Conservation (phyloP, 2,113 vertebrate genomes). For the Xenopus borealis region DNA sequence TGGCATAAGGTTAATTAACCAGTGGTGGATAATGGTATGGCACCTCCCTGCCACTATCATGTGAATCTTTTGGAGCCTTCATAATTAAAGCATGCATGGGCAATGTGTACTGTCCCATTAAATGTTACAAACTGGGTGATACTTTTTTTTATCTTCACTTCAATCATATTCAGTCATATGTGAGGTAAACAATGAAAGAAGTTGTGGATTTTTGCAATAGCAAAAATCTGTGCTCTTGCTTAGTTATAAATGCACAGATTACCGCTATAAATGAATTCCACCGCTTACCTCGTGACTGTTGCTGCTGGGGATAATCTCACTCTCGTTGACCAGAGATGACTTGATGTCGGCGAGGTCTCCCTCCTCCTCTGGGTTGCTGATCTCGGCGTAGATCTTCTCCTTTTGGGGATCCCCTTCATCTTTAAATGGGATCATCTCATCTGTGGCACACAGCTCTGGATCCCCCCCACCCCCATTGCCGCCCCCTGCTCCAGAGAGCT, state of each 20-base stretch:
- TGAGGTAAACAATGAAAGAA: no score
- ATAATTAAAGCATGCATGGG: no score
- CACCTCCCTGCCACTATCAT: neutral
- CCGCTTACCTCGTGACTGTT: conserved; percentile 82
- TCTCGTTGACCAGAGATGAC: conserved; percentile 93
- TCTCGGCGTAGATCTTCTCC: conserved; percentile 96
- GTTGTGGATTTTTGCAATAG: no score
- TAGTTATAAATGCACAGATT: no score
- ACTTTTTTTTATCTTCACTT: no score
- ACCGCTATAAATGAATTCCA: neutral
- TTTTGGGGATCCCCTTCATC: conserved; percentile 97
- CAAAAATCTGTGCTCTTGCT: no score
- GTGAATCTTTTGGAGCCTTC: neutral
- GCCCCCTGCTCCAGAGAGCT: conserved; percentile 80
- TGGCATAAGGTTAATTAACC: neutral
- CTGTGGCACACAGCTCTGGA: conserved; percentile 94
- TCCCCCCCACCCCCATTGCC: conserved; percentile 78
- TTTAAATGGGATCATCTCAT: conserved; percentile 98
- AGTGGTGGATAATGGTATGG: neutral
- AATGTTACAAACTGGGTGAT: no score
- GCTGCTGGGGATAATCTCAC: conserved; percentile 87
- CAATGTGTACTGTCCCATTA: no score
- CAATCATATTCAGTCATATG: no score
- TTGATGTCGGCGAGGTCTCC: conserved; percentile 97
- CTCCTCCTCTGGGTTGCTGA: conserved; percentile 93